These are phyloP conservation scores for Drosophila kokeensis DNA, from an alignment of 2,888 invertebrate genomes.

Conservation along the genomic window DNA sequence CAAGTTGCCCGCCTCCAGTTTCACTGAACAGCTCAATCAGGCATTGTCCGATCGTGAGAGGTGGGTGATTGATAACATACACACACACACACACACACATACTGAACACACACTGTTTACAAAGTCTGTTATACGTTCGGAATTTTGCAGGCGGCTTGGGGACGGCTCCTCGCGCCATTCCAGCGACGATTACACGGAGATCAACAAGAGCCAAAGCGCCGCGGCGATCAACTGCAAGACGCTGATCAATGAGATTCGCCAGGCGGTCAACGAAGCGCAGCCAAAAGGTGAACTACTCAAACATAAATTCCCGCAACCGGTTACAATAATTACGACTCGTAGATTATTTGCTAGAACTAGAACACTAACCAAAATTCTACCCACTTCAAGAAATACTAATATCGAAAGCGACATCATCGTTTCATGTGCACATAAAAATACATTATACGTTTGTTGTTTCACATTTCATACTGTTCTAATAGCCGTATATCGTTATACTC, in stretches of 20 bases:
- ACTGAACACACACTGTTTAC: constrained; percentile 27
- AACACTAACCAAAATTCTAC: constrained; percentile 43
- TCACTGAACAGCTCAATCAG: constrained; percentile 94
- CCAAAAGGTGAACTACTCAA: constrained; percentile 89
- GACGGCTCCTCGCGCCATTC: constrained; percentile 87
- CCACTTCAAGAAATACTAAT: constrained; percentile 17
- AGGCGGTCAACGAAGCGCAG: constrained; percentile 95
- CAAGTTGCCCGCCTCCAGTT: constrained; percentile 89
- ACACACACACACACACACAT: constrained; percentile 5
- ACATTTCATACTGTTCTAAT: constrained; percentile 33
- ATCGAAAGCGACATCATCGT: constrained; percentile 25
- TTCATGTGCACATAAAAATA: constrained; percentile 42
- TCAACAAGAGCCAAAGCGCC: constrained; percentile 87
- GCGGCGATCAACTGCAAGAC: constrained; percentile 92
- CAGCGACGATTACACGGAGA: constrained; percentile 88
- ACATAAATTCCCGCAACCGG: constrained; percentile 19
- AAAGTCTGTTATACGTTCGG: constrained; percentile 52
- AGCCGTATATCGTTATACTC: constrained; percentile 32
- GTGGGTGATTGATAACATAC: constrained; percentile 82
- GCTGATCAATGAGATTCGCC: constrained; percentile 94
- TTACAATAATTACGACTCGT: constrained; percentile 17
- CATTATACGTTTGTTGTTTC: constrained; percentile 11
- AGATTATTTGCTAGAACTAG: constrained; percentile 9
- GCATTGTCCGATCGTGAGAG: constrained; percentile 94
- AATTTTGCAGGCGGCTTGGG: constrained; percentile 82